These are phyloP conservation scores for Drosophila arawakana DNA, from an alignment of 1,140 invertebrate species.

Conservation along the genomic window DNA sequence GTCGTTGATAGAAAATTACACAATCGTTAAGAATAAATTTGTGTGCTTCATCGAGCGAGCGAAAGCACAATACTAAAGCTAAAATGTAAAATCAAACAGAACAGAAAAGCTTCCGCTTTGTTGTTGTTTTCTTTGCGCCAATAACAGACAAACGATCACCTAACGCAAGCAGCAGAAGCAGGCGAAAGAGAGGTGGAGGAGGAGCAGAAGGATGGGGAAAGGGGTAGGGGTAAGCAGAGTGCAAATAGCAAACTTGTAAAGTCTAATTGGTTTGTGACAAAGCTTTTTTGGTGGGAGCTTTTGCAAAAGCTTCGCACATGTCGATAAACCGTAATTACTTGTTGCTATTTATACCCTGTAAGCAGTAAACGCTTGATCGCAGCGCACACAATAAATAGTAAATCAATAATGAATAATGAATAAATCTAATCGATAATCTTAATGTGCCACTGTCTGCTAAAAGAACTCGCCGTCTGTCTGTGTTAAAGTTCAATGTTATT, in stretches of 20 bases:
- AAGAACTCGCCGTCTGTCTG: too few relatives aligned
- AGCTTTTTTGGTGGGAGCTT: slow-evolving; percentile 8
- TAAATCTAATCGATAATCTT: too few relatives aligned
- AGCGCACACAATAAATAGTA: neutral
- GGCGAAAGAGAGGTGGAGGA: too few relatives aligned
- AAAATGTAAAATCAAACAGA: slow-evolving; percentile 31
- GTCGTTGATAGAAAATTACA: slow-evolving; percentile 30
- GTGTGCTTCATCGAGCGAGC: slow-evolving; percentile 23
- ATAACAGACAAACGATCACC: slow-evolving; percentile 14
- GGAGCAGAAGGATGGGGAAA: too few relatives aligned
- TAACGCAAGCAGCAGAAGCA: neutral
- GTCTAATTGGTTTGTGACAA: slow-evolving; percentile 12
- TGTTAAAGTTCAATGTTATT: too few relatives aligned
- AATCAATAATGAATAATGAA: neutral
- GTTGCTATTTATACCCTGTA: slow-evolving; percentile 11
- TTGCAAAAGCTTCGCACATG: slow-evolving; percentile 4
- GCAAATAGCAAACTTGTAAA: slow-evolving; percentile 12
- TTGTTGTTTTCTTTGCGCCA: slow-evolving; percentile 5
- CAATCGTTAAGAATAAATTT: slow-evolving; percentile 38
- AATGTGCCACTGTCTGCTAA: too few relatives aligned
- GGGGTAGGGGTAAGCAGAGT: neutral
- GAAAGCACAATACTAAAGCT: slow-evolving; percentile 37
- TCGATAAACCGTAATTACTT: slow-evolving; percentile 7
- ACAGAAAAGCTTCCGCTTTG: slow-evolving; percentile 20
- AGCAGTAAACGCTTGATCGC: neutral